These are phyloP conservation scores for Pachyuromys duprasi DNA, from an alignment of 2,797 vertebrate species.

Conservation along the genomic window DNA sequence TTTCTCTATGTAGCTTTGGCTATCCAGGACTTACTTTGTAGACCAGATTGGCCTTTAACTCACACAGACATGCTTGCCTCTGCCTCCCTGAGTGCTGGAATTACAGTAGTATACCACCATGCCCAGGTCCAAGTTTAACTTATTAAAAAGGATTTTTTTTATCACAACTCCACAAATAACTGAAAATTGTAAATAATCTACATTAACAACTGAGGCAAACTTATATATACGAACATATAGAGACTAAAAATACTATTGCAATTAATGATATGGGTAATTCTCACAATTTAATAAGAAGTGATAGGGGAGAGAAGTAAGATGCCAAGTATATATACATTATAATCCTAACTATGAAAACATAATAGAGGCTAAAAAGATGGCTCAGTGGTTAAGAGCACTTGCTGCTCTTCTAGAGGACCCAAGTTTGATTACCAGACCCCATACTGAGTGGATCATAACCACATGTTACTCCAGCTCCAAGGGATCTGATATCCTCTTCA, in stretches of 20 bases:
- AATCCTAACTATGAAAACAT: slow-evolving; percentile 60
- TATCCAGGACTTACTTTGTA: too few relatives aligned
- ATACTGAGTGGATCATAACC: not conserved
- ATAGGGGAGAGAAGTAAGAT: not conserved
- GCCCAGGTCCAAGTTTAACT: not conserved
- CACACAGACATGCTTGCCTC: too few relatives aligned
- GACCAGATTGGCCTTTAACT: too few relatives aligned
- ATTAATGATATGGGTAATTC: slow-evolving; percentile 21
- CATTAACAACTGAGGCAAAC: slow-evolving; percentile 3
- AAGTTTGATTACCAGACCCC: not conserved
- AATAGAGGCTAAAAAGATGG: not conserved
- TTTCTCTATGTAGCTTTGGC: too few relatives aligned
- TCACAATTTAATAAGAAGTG: slow-evolving; percentile 55
- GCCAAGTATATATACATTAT: not conserved
- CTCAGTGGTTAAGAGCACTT: not conserved
- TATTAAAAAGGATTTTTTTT: slow-evolving; percentile 43
- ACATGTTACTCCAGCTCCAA: not conserved
- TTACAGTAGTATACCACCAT: too few relatives aligned
- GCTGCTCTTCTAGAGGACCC: not conserved
- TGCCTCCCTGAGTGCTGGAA: too few relatives aligned
- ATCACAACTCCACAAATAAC: slow-evolving; percentile 27
- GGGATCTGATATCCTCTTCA: not conserved
- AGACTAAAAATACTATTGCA: slow-evolving; percentile 49
- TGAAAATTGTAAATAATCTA: slow-evolving; percentile 34
- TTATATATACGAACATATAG: not conserved